Evolutionary conservation across 2,797 vertebrate genomes (phyloP).

Genomic region (Hypotaenidia philippensis): DNA sequence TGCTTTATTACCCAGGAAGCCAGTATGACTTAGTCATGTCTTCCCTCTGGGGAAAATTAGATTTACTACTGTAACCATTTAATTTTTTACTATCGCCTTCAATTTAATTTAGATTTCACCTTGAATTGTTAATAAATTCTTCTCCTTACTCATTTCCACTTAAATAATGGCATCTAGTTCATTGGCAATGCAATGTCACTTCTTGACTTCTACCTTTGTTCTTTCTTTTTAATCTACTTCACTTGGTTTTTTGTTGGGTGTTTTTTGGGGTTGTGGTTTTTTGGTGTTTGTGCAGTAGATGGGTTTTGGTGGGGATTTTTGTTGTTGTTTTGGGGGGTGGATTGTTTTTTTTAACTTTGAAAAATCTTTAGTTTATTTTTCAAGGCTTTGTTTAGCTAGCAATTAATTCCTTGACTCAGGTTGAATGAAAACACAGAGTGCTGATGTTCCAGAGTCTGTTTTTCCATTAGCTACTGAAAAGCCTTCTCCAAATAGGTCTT

Average conservation of each 20-base stretch:
- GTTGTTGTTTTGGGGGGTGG: too few species aligned
- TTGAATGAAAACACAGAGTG: not conserved
- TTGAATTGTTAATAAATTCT: not conserved
- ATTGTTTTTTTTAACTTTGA: not conserved
- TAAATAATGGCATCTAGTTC: not conserved
- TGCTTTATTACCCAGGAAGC: not conserved
- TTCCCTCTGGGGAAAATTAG: not conserved
- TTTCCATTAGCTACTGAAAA: not conserved
- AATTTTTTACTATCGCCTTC: not conserved
- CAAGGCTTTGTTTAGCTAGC: not conserved
- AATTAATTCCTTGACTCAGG: not conserved
- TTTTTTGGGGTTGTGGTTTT: too few species aligned
- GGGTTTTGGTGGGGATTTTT: too few species aligned
- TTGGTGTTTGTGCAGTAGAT: too few species aligned
- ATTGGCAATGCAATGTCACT: not conserved
- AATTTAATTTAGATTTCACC: constrained; percentile 16
- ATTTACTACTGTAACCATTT: not conserved
- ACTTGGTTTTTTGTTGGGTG: too few species aligned
- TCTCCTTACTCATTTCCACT: not conserved
- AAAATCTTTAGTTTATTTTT: not conserved
- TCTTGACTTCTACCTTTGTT: not conserved
- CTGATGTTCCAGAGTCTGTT: not conserved
- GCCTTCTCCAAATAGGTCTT: not conserved
- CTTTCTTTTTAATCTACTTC: not conserved
- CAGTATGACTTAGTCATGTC: not conserved